These are phyloP conservation scores for Amiota mariae DNA, from an alignment of 2,888 invertebrate species.

Conservation along the genomic window DNA sequence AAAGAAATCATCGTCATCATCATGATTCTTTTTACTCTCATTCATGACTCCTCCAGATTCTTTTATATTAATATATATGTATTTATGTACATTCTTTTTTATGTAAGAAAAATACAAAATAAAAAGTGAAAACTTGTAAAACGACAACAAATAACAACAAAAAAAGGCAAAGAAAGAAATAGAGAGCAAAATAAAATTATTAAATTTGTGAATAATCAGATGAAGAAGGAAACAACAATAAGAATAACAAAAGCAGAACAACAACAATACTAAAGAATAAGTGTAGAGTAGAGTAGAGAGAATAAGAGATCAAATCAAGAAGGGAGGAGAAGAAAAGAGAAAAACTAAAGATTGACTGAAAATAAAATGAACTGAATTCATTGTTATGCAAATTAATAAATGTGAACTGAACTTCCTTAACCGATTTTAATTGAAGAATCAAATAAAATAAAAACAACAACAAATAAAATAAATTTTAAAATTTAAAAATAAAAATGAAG, in stretches of 20 bases:
- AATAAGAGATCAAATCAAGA: slow-evolving; percentile 13
- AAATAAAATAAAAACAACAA: slow-evolving; percentile 9
- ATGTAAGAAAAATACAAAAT: slow-evolving; percentile 9
- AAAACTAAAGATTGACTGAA: no score
- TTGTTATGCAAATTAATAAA: slow-evolving; percentile 50
- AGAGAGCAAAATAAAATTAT: slow-evolving; percentile 42
- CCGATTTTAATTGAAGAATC: slow-evolving; percentile 17
- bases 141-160: slow-evolving; percentile 8
- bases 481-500: slow-evolving; percentile 16
- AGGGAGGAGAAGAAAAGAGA: no score
- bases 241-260: background rate
- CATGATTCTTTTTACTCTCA: no score
- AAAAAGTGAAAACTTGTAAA: slow-evolving; percentile 26
- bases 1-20: no score
- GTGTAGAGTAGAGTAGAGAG: slow-evolving; percentile 28
- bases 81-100: background rate
- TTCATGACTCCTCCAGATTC: no score
- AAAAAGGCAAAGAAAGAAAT: background rate
- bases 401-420: slow-evolving; percentile 53
- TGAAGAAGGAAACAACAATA: slow-evolving; percentile 33
- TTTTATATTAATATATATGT: background rate
- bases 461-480: background rate
- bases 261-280: background rate
- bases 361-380: slow-evolving; percentile 34
- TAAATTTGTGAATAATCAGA: slow-evolving; percentile 15